Evolutionary conservation across 2,888 invertebrate species (phyloP), one percentile per base, ranked within the genome.

Genomic region (Ditula angustiorana): DNA sequence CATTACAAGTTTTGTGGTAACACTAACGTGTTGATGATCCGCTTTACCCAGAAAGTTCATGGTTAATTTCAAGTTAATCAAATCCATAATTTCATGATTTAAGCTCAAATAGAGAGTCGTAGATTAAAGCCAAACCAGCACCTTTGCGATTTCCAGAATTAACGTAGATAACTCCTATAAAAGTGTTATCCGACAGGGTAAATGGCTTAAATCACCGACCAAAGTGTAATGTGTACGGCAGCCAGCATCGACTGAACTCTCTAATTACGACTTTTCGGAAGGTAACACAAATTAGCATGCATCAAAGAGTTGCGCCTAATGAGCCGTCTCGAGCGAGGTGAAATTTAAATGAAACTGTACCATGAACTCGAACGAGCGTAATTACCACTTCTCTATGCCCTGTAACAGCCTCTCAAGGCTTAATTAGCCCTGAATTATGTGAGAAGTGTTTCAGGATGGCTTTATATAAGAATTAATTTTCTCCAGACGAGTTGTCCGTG

Each of bases 261-360:
- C 74, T 72, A 80, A 78, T 79, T 76, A 75, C 75, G 76, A 77
- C 78, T 71, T 75, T 71, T 61, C 41, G 68, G 69, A 67, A 72
- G 67, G 56, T 71, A 79, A 80, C 75, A 81, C 81, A 85, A 64
- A 87, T 86, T 85, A 84, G 77, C 77, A 79, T 84, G 82, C 85
- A 80, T 88, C 87, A 87, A 86, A 84, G 83, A 80, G 80, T 79
- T 79, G 68, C 70, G 70, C 57, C 76, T 86, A 85, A 86, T 83
- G 83, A 83, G 76, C 76, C 82, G 77, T 79, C 74, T 71, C 73
- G 73, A 66, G 70, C 72, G 78, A 84, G 82, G 84, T 85, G 79
- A 84, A 87, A 86, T 86, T 88, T 86, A 87, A 87, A 88, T 86
- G 86, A 83, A 85, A 84, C 80, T 82, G 79, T 80, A 82, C 80